These are phyloP conservation scores for Takifugu bimaculatus DNA, from an alignment of 2,113 vertebrate genomes.

Conservation along the genomic window DNA sequence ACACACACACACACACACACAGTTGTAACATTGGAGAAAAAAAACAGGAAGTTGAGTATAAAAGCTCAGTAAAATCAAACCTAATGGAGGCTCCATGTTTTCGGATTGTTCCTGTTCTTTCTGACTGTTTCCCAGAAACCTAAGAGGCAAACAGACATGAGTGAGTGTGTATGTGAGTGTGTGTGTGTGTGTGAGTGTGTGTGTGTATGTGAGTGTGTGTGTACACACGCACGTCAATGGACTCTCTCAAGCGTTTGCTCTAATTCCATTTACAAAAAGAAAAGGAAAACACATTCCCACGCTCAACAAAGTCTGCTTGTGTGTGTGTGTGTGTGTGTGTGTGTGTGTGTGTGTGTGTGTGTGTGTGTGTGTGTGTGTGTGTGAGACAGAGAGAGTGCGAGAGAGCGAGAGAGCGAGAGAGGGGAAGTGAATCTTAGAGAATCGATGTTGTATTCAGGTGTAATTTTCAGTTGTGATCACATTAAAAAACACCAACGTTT, in stretches of 20 bases:
- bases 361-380: too few species aligned
- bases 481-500: too few species aligned
- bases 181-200: too few species aligned
- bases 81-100: conserved; percentile 60
- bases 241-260: conserved; percentile 34
- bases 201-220: too few species aligned
- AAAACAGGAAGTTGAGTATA: conserved; percentile 15
- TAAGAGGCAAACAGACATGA: conserved; percentile 12
- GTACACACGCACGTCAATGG: conserved; percentile 57
- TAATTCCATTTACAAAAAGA: conserved; percentile 23
- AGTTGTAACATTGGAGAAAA: background rate
- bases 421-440: too few species aligned
- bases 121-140: conserved; percentile 65
- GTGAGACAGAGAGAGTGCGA: too few species aligned
- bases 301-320: conserved; percentile 42
- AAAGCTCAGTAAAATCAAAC: conserved; percentile 34
- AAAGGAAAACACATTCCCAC: conserved; percentile 62
- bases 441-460: too few species aligned
- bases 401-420: background rate
- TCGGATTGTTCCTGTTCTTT: conserved; percentile 56
- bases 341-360: too few species aligned
- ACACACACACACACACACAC: too few species aligned
- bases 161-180: conserved; percentile 3
- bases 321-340: background rate
- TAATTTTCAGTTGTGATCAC: too few species aligned